These are phyloP conservation scores for Momotus momota DNA, from an alignment of 2,797 vertebrate species.

Conservation along the genomic window DNA sequence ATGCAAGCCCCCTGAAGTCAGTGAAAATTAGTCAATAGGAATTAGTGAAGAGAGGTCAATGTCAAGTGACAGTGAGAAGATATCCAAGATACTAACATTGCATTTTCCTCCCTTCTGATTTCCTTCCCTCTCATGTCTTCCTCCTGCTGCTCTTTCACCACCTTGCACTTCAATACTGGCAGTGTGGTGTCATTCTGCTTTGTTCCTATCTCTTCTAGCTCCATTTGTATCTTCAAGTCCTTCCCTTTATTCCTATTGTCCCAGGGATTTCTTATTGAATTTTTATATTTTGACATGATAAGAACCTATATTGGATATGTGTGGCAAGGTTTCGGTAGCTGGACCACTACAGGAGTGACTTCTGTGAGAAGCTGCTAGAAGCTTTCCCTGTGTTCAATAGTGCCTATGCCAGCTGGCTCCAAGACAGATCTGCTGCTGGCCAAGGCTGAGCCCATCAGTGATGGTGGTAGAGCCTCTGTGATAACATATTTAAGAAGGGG, in stretches of 20 bases:
- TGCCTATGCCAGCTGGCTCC: background rate
- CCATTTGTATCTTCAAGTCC: background rate
- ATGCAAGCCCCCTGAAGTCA: background rate
- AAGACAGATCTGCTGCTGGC: rapidly evolving
- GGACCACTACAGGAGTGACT: background rate
- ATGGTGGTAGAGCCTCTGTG: background rate
- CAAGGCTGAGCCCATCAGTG: background rate
- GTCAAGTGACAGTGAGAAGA: background rate
- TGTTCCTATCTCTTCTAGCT: background rate
- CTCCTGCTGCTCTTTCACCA: background rate
- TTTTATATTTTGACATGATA: background rate
- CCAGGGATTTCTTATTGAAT: background rate
- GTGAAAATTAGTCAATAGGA: background rate
- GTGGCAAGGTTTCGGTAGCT: background rate
- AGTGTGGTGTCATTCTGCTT: background rate
- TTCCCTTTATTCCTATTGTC: background rate
- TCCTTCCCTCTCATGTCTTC: background rate
- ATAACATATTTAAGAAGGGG: background rate
- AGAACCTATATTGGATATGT: background rate
- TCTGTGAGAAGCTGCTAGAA: background rate
- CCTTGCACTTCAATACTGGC: background rate
- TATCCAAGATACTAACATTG: background rate
- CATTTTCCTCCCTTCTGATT: background rate
- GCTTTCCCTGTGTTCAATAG: background rate
- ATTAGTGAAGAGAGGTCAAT: background rate